Conservation (phyloP, 2,797 vertebrate genomes). For the Agapornis canus region DNA sequence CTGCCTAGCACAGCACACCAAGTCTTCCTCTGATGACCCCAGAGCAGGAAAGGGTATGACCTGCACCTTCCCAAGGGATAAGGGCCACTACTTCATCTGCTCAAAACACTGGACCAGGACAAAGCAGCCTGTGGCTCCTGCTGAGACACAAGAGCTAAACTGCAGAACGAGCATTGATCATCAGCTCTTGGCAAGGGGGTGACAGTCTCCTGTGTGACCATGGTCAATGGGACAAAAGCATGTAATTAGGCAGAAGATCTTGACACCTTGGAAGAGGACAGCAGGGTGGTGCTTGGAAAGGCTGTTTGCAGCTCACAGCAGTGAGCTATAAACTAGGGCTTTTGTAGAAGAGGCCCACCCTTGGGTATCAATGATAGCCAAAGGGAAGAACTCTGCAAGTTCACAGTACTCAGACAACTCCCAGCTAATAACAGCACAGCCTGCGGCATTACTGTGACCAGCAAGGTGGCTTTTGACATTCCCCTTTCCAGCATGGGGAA, state of each 20-base stretch:
- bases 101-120: background rate
- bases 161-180: fast-evolving
- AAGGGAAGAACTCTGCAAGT: background rate
- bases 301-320: background rate
- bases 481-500: background rate
- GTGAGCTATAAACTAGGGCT: background rate
- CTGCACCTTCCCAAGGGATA: background rate
- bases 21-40: background rate
- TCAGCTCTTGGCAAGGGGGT: background rate
- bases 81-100: background rate
- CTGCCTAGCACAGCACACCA: fast-evolving
- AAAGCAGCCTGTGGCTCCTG: background rate
- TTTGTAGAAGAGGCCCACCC: background rate
- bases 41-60: background rate
- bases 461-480: background rate
- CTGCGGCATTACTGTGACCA: background rate
- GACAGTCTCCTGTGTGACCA: background rate
- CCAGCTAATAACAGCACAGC: background rate
- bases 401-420: background rate
- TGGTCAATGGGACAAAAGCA: background rate
- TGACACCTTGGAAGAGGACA: background rate
- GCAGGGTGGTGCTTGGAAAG: background rate
- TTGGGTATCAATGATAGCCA: background rate
- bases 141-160: background rate
- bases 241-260: background rate